phyloP scores from a whole-genome alignment of 2,797 vertebrate species.

The Muscicapa striata region DNA sequence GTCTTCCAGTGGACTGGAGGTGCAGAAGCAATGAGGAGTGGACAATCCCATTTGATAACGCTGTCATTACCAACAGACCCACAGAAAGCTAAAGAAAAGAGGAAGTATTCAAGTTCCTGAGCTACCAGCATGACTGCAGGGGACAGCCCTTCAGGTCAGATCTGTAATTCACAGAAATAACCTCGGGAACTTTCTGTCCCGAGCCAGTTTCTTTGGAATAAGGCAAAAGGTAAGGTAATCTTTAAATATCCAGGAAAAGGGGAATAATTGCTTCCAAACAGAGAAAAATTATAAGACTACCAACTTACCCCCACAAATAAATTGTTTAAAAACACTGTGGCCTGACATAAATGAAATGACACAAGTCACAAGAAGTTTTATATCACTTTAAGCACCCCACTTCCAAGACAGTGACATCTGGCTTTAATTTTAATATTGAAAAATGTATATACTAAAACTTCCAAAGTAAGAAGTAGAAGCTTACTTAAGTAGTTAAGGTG shows the following conservation, averaged over 20 bases:
- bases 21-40: not conserved
- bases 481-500: not conserved
- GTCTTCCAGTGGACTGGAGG: not conserved
- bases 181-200: not conserved
- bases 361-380: not conserved
- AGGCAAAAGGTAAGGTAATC: not conserved
- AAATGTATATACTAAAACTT: not conserved
- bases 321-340: not conserved
- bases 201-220: not conserved
- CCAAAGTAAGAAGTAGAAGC: not conserved
- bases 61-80: not conserved
- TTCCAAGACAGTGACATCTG: not conserved
- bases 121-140: not conserved
- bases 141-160: not conserved
- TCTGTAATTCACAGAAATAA: not conserved
- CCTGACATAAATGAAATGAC: not conserved
- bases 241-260: not conserved
- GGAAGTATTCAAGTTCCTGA: fast-evolving
- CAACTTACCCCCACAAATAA: not conserved
- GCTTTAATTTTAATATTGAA: not conserved
- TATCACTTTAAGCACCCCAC: not conserved
- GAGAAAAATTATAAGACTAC: not conserved
- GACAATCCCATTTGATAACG: fast-evolving
- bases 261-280: not conserved
- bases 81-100: not conserved